These are phyloP conservation scores for Gambusia affinis DNA, from an alignment of 2,113 vertebrate species.

Conservation along the genomic window DNA sequence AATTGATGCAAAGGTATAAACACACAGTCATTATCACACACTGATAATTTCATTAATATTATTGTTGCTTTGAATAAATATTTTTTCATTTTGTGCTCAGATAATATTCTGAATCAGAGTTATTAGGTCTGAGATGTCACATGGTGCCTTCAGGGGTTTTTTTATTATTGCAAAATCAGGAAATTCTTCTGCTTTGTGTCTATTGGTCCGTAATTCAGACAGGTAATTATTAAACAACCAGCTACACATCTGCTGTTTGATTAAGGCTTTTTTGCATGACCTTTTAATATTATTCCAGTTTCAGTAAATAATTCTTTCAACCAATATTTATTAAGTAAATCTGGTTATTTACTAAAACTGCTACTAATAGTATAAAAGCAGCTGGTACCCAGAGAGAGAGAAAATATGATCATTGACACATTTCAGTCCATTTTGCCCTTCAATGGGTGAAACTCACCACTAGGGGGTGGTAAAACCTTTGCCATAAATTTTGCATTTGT, in stretches of 20 bases:
- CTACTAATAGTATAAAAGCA: background rate
- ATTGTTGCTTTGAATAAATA: background rate
- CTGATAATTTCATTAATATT: background rate
- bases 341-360: background rate
- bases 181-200: background rate
- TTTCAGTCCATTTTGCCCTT: background rate
- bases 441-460: background rate
- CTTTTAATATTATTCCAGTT: too few relatives aligned
- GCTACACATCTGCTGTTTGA: background rate
- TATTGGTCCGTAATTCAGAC: background rate
- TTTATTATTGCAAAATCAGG: background rate
- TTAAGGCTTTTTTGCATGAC: background rate
- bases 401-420: background rate
- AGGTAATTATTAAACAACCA: background rate
- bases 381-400: background rate
- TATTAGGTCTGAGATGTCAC: background rate
- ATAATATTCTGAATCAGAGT: background rate
- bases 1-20: conserved; percentile 95
- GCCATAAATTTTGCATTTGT: background rate
- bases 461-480: background rate
- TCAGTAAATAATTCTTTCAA: too few relatives aligned
- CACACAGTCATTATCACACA: background rate
- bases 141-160: background rate
- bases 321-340: background rate
- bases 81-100: background rate